Evolutionary conservation across 1,140 invertebrate genomes (phyloP).

Genomic region (Eurosta solidaginis): DNA sequence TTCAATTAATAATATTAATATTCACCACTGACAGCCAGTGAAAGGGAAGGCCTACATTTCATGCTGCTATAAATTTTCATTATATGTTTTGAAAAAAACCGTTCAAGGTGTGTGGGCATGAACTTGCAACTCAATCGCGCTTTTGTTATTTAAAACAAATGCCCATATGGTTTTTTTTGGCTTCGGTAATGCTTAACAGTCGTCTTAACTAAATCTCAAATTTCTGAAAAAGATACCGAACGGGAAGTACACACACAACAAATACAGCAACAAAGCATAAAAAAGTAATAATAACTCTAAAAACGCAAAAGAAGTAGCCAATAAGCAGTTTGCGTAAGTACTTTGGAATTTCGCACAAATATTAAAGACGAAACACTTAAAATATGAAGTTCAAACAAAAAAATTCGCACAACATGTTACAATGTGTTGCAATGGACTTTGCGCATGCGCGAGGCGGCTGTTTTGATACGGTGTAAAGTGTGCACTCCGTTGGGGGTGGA

Average conservation of each 20-base stretch:
- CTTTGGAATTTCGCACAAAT: background rate
- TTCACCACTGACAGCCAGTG: no score
- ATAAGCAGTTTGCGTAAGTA: background rate
- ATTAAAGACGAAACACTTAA: background rate
- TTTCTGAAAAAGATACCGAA: background rate
- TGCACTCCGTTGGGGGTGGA: background rate
- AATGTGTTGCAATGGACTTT: background rate
- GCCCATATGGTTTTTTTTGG: no score
- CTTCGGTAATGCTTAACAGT: background rate
- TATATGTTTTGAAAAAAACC: no score
- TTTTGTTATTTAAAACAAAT: no score
- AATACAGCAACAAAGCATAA: background rate
- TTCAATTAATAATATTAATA: no score
- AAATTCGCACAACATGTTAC: background rate
- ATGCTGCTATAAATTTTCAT: no score
- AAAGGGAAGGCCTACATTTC: no score
- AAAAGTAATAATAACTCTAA: background rate
- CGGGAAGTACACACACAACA: background rate
- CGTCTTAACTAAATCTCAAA: background rate
- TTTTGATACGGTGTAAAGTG: background rate
- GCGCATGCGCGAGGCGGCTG: background rate
- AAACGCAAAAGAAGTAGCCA: background rate
- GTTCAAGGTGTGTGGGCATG: no score
- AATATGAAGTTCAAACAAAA: background rate
- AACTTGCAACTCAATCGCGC: background rate